phyloP scores from a whole-genome alignment of 2,888 invertebrate species.

The Caenorhabditis sulstoni region DNA sequence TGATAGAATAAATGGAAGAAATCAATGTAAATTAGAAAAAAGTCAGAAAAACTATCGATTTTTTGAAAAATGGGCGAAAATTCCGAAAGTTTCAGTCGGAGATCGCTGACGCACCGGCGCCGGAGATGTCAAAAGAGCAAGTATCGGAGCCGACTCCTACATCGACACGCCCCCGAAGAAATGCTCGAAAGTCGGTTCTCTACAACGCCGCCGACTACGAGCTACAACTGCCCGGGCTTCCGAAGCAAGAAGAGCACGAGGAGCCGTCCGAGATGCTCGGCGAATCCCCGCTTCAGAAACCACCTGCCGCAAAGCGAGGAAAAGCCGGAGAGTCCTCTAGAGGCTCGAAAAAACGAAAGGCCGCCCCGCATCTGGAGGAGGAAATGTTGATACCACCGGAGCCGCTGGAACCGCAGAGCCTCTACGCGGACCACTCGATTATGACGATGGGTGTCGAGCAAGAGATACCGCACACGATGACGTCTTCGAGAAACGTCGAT shows the following conservation, averaged over 20 bases:
- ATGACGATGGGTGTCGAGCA: constrained; percentile 34
- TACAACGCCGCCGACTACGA: constrained; percentile 61
- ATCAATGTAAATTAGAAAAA: not conserved
- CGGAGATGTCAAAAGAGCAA: not conserved
- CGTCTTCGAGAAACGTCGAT: not conserved
- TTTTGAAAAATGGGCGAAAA: not conserved
- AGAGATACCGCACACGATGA: constrained; percentile 16
- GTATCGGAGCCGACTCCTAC: not conserved
- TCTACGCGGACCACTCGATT: constrained; percentile 23
- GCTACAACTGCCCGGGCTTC: constrained; percentile 42
- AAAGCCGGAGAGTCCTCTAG: constrained; percentile 1
- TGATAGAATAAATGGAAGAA: no score
- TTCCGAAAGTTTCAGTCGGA: no score
- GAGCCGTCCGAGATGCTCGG: not conserved
- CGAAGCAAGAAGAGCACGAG: constrained; percentile 34
- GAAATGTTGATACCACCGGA: not conserved
- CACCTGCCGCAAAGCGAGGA: constrained; percentile 1
- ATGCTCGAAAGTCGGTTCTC: constrained; percentile 63
- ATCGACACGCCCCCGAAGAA: constrained; percentile 54
- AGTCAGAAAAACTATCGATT: not conserved
- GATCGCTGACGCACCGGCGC: not conserved
- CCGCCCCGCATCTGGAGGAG: constrained; percentile 32
- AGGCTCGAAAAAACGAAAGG: constrained; percentile 31
- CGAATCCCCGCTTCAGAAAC: not conserved
- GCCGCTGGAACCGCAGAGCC: not conserved